Evolutionary conservation across 1,140 invertebrate genomes (phyloP).

Genomic region (Neoseiulus cucumeris): DNA sequence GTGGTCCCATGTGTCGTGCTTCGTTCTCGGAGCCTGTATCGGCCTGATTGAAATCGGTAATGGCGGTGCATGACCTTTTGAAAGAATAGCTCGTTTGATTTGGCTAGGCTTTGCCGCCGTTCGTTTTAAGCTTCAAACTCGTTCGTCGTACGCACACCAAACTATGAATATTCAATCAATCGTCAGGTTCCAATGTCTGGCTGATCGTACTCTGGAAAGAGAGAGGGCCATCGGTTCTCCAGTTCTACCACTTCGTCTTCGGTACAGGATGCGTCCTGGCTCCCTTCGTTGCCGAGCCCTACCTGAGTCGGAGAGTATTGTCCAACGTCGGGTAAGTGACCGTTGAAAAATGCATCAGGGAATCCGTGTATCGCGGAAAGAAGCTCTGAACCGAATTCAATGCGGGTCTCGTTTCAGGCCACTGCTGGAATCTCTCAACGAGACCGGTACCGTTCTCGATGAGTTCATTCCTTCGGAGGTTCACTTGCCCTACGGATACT

Average conservation of each 20-base stretch:
- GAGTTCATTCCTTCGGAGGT: too few species aligned
- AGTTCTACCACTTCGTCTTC: constrained; percentile 9
- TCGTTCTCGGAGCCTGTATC: neutral
- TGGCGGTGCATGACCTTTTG: neutral
- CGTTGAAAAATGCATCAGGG: too few species aligned
- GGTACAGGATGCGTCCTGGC: neutral
- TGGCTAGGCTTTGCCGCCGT: neutral
- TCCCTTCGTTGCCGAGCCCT: neutral
- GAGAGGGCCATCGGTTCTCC: neutral
- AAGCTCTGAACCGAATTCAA: too few species aligned
- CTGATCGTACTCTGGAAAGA: neutral
- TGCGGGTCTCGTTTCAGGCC: too few species aligned
- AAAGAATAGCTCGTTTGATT: neutral
- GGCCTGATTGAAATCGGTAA: neutral
- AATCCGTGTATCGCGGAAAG: too few species aligned
- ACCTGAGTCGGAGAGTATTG: neutral
- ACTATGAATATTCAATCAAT: neutral
- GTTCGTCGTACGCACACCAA: neutral
- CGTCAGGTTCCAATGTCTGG: constrained; percentile 2
- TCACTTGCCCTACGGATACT: neutral
- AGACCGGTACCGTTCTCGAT: too few species aligned
- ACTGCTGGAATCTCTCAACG: too few species aligned
- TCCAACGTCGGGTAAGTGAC: too few species aligned
- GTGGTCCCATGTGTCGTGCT: neutral
- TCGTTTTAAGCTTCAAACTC: neutral